Base-by-base conservation (phyloP, 1,140 invertebrate genomes). In the Nephila pilipes region DNA sequence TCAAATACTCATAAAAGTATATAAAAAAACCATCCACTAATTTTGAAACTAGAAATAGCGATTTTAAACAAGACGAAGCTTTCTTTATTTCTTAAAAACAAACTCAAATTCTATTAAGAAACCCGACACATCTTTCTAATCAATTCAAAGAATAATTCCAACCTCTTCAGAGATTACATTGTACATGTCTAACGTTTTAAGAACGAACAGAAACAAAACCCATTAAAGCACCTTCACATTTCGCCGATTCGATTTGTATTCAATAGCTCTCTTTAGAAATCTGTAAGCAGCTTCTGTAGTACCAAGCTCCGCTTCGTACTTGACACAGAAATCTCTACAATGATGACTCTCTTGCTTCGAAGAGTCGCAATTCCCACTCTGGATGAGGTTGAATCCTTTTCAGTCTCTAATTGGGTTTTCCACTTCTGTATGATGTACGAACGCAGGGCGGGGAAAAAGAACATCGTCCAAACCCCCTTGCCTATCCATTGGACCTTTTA, bases 351-450 rank as follows among this genome's bases (percentile, higher is more conserved):
- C 1, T 36, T 38, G 18, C 36, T n/a, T 22, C 22, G 20, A 46
- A 32, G 54, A 60, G 18, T 87, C 55, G 32, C 85, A 60, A 87
- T 63, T 87, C 25, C 85, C 85, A 60, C 85, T 60, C 8, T 18
- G 57, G 57, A 87, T 32, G 25, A 58, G 20, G 20, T 57, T 22
- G 58, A 60, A 60, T 22, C 57, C 85, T 38, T 87, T 87, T 29
- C 55, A 60, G 83, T 25, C 32, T 60, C 85, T 87, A 87, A 87
- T 87, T 87, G 85, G 85, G 85, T 87, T 87, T 87, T 54, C 57
- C 85, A 87, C 57, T 63, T 38, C 85, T 87, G 18, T 60, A 87
- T 87, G 85, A 87, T n/a, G 85, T 87, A 32, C 57, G 85, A 87
- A 87, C 32, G n/a, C 1, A 25, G 57, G 46, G 18, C 38, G 46